Conservation (phyloP, 92 coral and sea anemone genomes). For the Hydrozoanthus gracilis region DNA sequence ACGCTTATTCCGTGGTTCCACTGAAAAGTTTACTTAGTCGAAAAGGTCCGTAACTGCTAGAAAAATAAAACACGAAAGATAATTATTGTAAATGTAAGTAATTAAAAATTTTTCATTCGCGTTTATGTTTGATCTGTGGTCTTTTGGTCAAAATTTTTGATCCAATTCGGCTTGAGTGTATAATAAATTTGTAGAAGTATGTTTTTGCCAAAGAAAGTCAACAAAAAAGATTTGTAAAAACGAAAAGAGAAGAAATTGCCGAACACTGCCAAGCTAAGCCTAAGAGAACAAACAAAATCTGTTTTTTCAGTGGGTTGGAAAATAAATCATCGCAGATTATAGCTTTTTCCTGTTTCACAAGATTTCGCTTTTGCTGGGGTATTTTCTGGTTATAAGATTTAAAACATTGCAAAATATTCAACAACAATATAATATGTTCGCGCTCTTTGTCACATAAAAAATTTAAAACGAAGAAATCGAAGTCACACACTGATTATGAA, state of each 20-base stretch:
- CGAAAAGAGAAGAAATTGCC: not conserved
- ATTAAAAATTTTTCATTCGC: not conserved
- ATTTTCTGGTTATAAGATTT: not conserved
- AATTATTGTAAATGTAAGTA: not conserved
- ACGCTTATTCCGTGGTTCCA: not conserved
- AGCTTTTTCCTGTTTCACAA: not conserved
- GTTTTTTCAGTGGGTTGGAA: not conserved
- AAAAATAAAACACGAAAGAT: no score
- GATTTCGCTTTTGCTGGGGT: not conserved
- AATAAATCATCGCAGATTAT: not conserved
- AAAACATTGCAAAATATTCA: not conserved
- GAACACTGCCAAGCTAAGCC: not conserved
- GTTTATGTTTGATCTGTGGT: not conserved
- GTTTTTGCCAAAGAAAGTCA: not conserved
- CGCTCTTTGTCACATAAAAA: no score
- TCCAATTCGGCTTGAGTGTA: no score
- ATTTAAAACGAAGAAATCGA: no score
- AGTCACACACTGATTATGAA: no score
- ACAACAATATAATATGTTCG: no score
- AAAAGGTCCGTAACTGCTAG: no score
- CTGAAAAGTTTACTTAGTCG: not conserved
- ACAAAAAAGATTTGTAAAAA: not conserved
- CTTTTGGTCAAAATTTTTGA: not conserved
- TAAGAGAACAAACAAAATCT: no score
- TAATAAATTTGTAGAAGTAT: not conserved